Percentiles rank a stretch among this genome's conserved stretches.
These are phyloP conservation scores for Sturmia bella DNA, from an alignment of 2,888 invertebrate species.

Conservation along the genomic window DNA sequence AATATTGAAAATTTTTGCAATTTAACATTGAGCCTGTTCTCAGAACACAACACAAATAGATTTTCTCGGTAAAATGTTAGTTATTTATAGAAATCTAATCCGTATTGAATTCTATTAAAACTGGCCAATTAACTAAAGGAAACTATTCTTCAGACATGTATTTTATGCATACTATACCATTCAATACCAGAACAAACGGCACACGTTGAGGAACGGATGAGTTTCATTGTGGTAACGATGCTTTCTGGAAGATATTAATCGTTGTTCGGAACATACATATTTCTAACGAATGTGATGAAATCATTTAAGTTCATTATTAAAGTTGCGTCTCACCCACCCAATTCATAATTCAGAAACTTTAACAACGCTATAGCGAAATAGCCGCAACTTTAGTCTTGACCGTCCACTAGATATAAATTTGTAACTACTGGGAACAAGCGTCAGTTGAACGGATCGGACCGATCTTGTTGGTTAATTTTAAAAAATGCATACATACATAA, in stretches of 20 bases:
- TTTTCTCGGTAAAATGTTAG: no score
- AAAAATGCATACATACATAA: no score
- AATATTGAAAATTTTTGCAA: constrained; percentile 40
- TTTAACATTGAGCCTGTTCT: no score
- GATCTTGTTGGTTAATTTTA: no score
- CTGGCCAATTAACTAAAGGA: constrained; percentile 10
- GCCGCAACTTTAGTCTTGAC: constrained; percentile 26
- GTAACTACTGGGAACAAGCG: constrained; percentile 1
- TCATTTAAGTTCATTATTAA: constrained; percentile 5
- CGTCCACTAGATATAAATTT: constrained; percentile 25
- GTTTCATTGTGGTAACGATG: constrained; percentile 37
- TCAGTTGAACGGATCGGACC: no score
- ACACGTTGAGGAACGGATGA: constrained; percentile 40
- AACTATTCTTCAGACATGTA: constrained; percentile 51
- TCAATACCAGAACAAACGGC: constrained; percentile 35
- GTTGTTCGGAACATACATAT: constrained; percentile 35
- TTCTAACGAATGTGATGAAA: constrained; percentile 40
- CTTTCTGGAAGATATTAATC: constrained; percentile 44
- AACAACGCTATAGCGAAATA: constrained; percentile 43
- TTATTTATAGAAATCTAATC: no score
- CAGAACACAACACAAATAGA: no score
- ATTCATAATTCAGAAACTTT: constrained; percentile 15
- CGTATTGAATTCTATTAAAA: neutral
- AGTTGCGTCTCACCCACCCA: constrained; percentile 21
- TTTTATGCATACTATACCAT: constrained; percentile 60